phyloP scores from a whole-genome alignment of 1,140 invertebrate species.

The Camponotus pennsylvanicus region DNA sequence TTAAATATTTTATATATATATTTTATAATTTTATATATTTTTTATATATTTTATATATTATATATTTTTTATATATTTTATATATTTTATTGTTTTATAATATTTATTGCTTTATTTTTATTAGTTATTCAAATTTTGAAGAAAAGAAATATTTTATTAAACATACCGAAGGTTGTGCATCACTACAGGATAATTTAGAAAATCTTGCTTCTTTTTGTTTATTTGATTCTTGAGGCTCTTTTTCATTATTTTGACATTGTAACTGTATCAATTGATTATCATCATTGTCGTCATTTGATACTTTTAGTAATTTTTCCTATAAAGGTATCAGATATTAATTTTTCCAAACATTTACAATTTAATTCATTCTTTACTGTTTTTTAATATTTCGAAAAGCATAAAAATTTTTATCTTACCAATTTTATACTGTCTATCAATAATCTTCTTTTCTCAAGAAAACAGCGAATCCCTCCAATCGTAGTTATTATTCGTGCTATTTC shows the following conservation, averaged over 20 bases:
- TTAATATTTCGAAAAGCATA: neutral
- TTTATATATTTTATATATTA: no score
- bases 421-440: slow-evolving; percentile 1
- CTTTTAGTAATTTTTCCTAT: neutral
- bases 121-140: neutral
- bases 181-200: neutral
- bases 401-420: neutral
- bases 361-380: slow-evolving; percentile 16
- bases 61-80: no score
- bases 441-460: slow-evolving; percentile 17
- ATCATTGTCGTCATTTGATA: neutral
- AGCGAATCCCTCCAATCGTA: neutral
- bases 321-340: neutral
- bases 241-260: neutral
- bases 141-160: neutral
- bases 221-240: no score
- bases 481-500: slow-evolving; percentile 17
- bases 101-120: neutral
- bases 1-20: no score
- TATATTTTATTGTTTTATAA: no score
- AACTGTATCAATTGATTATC: neutral
- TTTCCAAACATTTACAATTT: neutral
- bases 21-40: no score
- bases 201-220: neutral
- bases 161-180: no score